A percentile compares a stretch with the other conserved stretches of the same genome.
Evolutionary conservation across 1,140 invertebrate species (phyloP).

Genomic region (Drusus annulatus): DNA sequence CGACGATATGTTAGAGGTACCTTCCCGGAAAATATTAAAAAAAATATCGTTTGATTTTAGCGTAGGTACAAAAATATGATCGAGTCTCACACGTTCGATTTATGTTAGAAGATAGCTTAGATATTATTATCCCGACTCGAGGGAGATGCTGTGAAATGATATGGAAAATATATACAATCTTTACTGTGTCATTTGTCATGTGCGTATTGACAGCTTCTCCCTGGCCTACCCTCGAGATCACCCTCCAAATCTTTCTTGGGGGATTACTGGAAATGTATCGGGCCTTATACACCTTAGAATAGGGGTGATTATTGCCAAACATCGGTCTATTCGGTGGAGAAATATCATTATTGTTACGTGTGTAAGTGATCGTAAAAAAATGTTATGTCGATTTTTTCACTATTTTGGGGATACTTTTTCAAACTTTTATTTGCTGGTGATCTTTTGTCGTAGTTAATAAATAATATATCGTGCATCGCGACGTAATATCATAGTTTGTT

Average conservation of each 20-base stretch:
- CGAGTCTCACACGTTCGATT: slow-evolving; percentile 8
- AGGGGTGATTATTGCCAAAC: slow-evolving; percentile 17
- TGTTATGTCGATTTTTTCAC: not conserved
- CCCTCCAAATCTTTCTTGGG: not conserved
- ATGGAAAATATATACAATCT: slow-evolving; percentile 60
- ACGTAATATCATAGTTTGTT: too few relatives aligned
- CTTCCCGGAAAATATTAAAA: too few relatives aligned
- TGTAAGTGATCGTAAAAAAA: slow-evolving; percentile 18
- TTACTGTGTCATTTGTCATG: slow-evolving; percentile 60
- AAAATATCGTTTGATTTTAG: too few relatives aligned
- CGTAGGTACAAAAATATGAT: too few relatives aligned
- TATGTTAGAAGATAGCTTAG: slow-evolving; percentile 47
- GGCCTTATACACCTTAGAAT: not conserved
- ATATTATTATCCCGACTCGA: slow-evolving; percentile 52
- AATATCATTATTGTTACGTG: not conserved
- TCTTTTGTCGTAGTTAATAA: too few relatives aligned
- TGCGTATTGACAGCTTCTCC: slow-evolving; percentile 57
- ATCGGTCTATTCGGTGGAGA: not conserved
- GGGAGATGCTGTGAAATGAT: slow-evolving; percentile 59
- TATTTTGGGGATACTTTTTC: not conserved
- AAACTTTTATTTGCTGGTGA: too few relatives aligned
- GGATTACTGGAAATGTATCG: not conserved
- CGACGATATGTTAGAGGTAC: too few relatives aligned
- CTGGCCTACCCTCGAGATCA: slow-evolving; percentile 42
- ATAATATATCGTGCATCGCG: too few relatives aligned